phyloP scores from a whole-genome alignment of 2,797 vertebrate genomes.

The Melanogrammus aeglefinus region DNA sequence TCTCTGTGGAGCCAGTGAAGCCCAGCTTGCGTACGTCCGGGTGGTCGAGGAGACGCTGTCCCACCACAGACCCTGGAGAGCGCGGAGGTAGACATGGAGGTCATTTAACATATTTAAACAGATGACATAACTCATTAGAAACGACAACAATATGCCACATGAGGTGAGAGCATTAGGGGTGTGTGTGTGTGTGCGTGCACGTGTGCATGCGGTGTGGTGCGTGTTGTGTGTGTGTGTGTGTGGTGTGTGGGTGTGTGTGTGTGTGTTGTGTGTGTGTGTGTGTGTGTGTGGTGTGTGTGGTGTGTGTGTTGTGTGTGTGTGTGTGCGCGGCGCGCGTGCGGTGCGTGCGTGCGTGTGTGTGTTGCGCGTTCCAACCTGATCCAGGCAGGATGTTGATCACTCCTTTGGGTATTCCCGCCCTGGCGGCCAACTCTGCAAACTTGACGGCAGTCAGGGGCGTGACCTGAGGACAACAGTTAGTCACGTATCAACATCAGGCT shows the following conservation, averaged over 20 bases:
- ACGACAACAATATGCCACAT: neutral
- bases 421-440: slow-evolving; percentile 81
- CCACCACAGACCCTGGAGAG: slow-evolving; percentile 76
- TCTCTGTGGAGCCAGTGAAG: slow-evolving; percentile 86
- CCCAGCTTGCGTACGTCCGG: slow-evolving; percentile 84
- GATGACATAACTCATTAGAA: neutral
- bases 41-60: slow-evolving; percentile 83
- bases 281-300: neutral
- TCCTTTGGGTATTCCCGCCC: slow-evolving; percentile 82
- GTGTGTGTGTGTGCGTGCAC: too few species aligned
- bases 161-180: neutral
- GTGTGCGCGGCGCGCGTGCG: too few species aligned
- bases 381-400: slow-evolving; percentile 85
- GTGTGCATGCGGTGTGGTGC: too few species aligned
- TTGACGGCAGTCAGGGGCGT: slow-evolving; percentile 86
- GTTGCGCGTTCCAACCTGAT: slow-evolving; percentile 73
- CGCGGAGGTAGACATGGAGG: neutral
- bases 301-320: neutral
- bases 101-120: neutral
- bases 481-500: neutral
- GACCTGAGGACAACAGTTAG: slow-evolving; percentile 65
- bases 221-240: too few species aligned
- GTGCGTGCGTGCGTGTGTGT: too few species aligned
- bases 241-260: neutral
- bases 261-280: neutral